Conservation (phyloP, 1,140 invertebrate species). For the Cydia fagiglandana region DNA sequence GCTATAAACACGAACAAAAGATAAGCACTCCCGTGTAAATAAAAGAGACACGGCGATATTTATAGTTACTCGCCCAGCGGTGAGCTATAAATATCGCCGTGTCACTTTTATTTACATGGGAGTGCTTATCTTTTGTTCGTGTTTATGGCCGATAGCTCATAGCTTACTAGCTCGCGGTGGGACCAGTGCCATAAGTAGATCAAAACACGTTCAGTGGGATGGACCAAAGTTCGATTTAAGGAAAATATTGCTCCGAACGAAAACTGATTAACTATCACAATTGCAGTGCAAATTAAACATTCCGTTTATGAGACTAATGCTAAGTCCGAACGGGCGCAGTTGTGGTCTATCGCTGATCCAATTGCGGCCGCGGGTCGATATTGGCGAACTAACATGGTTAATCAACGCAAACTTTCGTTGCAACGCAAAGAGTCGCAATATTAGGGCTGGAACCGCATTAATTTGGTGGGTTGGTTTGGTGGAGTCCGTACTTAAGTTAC, state of each 20-base stretch:
- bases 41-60: no score
- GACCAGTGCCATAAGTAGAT: no score
- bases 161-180: no score
- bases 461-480: neutral
- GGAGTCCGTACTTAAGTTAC: neutral
- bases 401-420: slow-evolving; percentile 22
- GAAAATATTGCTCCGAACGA: neutral
- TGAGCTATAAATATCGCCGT: no score
- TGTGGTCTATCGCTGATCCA: slow-evolving; percentile 8
- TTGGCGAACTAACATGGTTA: slow-evolving; percentile 15
- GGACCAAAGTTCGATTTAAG: no score
- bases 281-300: neutral
- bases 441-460: neutral
- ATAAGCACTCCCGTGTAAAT: no score
- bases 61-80: no score
- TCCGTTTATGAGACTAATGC: neutral
- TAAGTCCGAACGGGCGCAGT: neutral
- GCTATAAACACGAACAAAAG: no score
- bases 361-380: neutral
- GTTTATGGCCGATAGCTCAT: no score
- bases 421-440: neutral
- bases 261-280: neutral
- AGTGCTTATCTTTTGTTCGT: no score
- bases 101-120: no score
- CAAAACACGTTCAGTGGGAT: no score